phyloP scores from a whole-genome alignment of 2,888 invertebrate species.

The Polylopha cassiicola region DNA sequence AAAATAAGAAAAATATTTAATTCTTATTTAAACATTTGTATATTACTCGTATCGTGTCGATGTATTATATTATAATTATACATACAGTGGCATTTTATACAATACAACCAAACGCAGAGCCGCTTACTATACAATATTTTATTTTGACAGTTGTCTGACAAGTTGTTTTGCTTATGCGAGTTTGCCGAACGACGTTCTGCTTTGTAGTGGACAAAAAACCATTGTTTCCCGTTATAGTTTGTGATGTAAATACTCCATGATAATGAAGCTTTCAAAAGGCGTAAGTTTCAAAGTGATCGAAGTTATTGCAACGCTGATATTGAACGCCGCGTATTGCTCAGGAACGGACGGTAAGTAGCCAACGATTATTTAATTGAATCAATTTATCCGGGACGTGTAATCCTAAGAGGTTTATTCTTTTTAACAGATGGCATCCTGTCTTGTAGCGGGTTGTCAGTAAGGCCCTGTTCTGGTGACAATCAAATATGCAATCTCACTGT shows the following conservation, averaged over 20 bases:
- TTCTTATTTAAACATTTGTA: too few relatives aligned
- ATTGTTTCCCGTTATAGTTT: conserved; percentile 34
- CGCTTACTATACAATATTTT: conserved; percentile 25
- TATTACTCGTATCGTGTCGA: too few relatives aligned
- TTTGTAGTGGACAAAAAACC: conserved; percentile 38
- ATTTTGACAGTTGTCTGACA: conserved; percentile 21
- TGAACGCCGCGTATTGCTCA: conserved; percentile 54
- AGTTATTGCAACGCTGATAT: conserved; percentile 47
- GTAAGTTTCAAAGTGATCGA: conserved; percentile 53
- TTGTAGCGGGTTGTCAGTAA: conserved; percentile 52
- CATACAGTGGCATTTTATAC: too few relatives aligned
- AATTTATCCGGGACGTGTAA: conserved; percentile 59
- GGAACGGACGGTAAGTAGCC: conserved; percentile 59
- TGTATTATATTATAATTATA: too few relatives aligned
- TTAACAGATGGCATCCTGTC: conserved; percentile 73
- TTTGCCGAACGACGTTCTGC: conserved; percentile 35
- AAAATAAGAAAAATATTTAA: too few relatives aligned
- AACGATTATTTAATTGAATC: conserved; percentile 76
- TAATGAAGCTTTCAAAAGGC: conserved; percentile 28
- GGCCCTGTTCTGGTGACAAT: conserved; percentile 45
- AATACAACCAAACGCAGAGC: conserved; percentile 16
- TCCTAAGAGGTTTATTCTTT: conserved; percentile 58
- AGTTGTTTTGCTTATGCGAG: conserved; percentile 51
- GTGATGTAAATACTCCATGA: conserved; percentile 53
- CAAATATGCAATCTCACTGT: conserved; percentile 49